These are phyloP conservation scores for Sesamia inferens DNA, from an alignment of 2,888 invertebrate genomes.

Conservation along the genomic window DNA sequence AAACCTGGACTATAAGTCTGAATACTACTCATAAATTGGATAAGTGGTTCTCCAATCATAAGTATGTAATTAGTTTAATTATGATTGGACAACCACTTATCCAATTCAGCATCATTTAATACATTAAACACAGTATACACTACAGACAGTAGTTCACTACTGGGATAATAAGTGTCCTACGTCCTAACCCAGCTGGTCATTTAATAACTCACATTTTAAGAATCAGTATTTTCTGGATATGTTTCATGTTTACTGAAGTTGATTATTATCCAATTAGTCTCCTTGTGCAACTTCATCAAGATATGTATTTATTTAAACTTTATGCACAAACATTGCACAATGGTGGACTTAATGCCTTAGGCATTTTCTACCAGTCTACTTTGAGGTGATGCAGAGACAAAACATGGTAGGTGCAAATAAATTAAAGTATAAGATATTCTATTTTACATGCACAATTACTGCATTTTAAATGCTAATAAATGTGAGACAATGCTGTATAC, in stretches of 20 bases:
- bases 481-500: no score
- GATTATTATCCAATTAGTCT: not conserved
- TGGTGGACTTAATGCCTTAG: not conserved
- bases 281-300: not conserved
- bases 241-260: not conserved
- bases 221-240: not conserved
- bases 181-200: not conserved
- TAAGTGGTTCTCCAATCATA: slow-evolving; percentile 1
- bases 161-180: not conserved
- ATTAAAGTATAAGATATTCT: no score
- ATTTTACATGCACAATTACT: not conserved
- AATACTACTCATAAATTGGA: not conserved
- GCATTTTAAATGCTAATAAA: not conserved
- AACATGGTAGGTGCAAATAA: not conserved
- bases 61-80: not conserved
- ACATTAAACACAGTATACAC: not conserved
- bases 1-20: no score
- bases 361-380: no score
- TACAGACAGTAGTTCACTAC: not conserved
- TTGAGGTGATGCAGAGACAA: not conserved
- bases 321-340: no score
- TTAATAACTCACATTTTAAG: not conserved
- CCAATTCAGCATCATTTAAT: not conserved
- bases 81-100: not conserved
- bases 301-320: not conserved